These are phyloP conservation scores for Microtus californicus DNA, from an alignment of 2,797 vertebrate species.

Conservation along the genomic window DNA sequence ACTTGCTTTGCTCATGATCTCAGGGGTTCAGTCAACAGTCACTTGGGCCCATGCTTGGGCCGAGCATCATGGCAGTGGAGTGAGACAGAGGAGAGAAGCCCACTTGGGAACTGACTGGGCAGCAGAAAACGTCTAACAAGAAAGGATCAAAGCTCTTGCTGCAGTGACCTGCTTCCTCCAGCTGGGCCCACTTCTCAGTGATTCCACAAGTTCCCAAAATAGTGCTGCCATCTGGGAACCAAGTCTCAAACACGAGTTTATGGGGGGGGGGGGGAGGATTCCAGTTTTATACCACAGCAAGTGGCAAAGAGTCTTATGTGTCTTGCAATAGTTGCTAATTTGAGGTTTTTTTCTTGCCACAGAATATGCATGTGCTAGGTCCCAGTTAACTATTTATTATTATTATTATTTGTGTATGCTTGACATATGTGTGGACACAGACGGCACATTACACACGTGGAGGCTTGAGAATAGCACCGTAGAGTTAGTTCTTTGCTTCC, in stretches of 20 bases:
- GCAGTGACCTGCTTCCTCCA: neutral
- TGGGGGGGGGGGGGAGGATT: neutral
- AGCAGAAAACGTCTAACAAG: neutral
- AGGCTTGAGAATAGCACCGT: neutral
- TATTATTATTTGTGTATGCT: neutral
- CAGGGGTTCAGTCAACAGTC: neutral
- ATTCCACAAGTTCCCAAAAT: neutral
- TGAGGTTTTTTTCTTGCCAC: conserved; percentile 26
- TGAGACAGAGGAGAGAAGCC: neutral
- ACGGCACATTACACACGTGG: neutral
- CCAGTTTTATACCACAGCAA: neutral
- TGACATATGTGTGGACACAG: neutral
- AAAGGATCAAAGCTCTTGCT: neutral
- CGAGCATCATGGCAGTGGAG: neutral
- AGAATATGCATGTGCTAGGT: neutral
- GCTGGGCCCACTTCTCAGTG: neutral
- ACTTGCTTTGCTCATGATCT: neutral
- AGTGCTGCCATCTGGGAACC: neutral
- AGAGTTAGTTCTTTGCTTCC: neutral
- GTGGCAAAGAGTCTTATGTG: neutral
- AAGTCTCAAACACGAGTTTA: neutral
- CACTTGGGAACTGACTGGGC: neutral
- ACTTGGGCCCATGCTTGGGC: neutral
- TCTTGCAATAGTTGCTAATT: conserved; percentile 24
- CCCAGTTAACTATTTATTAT: neutral